Base-by-base conservation (phyloP, 2,113 vertebrate species). In the Oncorhynchus nerka region DNA sequence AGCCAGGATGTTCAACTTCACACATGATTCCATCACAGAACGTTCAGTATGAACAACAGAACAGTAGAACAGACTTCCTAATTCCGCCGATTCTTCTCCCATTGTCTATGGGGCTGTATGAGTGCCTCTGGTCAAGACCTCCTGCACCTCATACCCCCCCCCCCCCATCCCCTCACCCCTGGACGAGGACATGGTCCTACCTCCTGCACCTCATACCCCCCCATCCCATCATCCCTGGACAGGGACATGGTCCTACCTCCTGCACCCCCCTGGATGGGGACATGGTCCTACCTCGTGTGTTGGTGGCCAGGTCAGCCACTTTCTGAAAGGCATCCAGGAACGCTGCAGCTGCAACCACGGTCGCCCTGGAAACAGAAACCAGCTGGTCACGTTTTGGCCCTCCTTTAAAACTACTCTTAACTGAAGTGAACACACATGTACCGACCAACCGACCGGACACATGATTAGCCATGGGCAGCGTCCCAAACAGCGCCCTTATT, bases 311-410 rank as follows among this genome's bases (percentile, higher is more conserved):
- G 87, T 95, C 94, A 1, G 94, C 94, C 73, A 95, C 94, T 87
- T 94, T 95, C 89, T 95, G 94, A 85, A 95, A 95, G 74, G 94
- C 93, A 76, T 95, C 94, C 76, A 95, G 86, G 89, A 95, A 95
- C 30, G 94, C 85, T 5, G 93, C 93, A 2, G 94, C 90, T 1
- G 93, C 93, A 68, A 92, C 87, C 62, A 91, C 91, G 0, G 93
- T 95, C 4, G 93, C 93, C 88, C 94, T 95, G 74, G 39, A 45
- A 28, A 8, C 55, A 34, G 22, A 49, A 39, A 34, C 30, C 67
- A 68, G 67, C 16, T 20, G 32, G 32, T 39, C 67, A 68, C 30
- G 8, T 15, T 68, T 68, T 68, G 28, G 32, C 9, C 66, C 30
- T 19, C 26, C 3, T 34, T 6, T 68, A 68, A 67, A 67, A 67